phyloP scores from a whole-genome alignment of 2,797 vertebrate genomes.

The Antrozous pallidus region DNA sequence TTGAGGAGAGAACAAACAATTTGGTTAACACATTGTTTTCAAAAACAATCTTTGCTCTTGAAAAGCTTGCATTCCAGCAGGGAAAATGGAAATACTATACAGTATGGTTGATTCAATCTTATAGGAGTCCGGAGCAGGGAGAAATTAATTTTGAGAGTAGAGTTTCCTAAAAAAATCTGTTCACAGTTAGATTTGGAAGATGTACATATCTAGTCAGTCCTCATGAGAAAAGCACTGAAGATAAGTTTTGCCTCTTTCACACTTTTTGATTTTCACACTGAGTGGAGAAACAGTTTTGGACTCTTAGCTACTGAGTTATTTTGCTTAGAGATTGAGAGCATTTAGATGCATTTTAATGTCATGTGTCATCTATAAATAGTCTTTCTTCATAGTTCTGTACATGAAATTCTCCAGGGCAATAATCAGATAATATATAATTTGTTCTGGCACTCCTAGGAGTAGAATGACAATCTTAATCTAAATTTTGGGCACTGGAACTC shows the following conservation, averaged over 20 bases:
- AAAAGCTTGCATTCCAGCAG: background rate
- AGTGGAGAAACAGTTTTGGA: background rate
- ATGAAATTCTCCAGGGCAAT: constrained; percentile 16
- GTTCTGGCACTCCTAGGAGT: background rate
- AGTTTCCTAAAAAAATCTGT: background rate
- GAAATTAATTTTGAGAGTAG: background rate
- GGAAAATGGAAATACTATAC: background rate
- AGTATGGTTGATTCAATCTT: background rate
- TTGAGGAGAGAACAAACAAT: constrained; percentile 21
- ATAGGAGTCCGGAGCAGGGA: background rate
- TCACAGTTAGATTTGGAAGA: background rate
- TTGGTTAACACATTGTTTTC: constrained; percentile 2
- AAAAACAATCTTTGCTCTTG: constrained; percentile 33
- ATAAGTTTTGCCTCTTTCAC: background rate
- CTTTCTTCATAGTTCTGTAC: background rate
- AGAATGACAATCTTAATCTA: background rate
- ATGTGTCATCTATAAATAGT: background rate
- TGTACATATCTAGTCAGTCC: background rate
- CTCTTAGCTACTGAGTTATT: background rate
- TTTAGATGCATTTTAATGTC: constrained; percentile 9
- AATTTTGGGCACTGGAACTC: background rate
- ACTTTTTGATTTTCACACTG: background rate
- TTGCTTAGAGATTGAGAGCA: background rate
- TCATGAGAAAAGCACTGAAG: background rate
- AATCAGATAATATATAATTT: constrained; percentile 8